Conservation (phyloP, 2,113 vertebrate genomes). For the Microtus montanus region DNA sequence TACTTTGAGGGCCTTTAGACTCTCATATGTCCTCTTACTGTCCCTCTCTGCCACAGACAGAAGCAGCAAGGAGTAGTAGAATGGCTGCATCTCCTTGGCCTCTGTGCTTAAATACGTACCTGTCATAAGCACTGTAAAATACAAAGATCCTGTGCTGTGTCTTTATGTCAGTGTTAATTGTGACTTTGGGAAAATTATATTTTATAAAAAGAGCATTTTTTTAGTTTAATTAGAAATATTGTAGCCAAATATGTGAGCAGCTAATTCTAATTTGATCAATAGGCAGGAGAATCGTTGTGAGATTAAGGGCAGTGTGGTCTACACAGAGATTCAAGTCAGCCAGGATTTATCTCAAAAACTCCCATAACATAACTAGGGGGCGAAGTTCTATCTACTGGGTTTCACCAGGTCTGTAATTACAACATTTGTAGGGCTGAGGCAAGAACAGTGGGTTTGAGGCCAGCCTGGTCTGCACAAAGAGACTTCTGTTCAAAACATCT, state of each 20-base stretch:
- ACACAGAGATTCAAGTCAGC: no score
- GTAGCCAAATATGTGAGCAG: background rate
- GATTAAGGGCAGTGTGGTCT: background rate
- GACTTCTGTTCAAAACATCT: background rate
- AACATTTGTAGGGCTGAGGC: background rate
- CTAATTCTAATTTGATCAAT: no score
- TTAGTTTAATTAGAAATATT: background rate
- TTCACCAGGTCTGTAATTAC: background rate
- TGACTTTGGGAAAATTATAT: background rate
- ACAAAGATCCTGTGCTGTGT: background rate
- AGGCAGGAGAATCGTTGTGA: background rate
- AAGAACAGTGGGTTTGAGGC: background rate
- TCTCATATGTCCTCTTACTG: background rate
- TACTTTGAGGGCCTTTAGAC: background rate
- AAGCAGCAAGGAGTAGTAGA: background rate
- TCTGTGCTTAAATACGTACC: background rate
- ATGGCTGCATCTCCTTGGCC: background rate
- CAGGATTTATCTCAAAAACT: background rate
- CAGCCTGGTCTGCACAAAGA: background rate
- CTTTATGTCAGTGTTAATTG: background rate
- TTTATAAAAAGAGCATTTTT: background rate
- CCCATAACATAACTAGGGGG: no score
- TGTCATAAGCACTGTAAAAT: background rate
- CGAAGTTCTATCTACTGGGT: accelerated
- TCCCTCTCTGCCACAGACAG: background rate